A percentile compares a stretch with the other conserved stretches of the same genome.
Conservation (phyloP, 2,113 vertebrate genomes). For the Callithrix jacchus region DNA sequence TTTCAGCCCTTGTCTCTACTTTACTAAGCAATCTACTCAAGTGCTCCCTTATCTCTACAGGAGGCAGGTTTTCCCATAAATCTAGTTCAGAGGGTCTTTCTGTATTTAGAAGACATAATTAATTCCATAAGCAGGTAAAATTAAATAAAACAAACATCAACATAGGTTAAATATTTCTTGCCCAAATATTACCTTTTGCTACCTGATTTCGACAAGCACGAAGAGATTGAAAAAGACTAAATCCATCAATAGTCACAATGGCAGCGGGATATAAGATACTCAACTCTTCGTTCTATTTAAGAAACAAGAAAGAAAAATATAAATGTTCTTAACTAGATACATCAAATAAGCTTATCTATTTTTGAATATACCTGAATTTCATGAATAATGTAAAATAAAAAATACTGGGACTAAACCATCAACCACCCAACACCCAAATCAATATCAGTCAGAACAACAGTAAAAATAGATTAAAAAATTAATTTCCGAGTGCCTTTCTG, state of each 20-base stretch:
- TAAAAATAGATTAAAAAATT: slow-evolving; percentile 38
- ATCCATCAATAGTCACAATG: slow-evolving; percentile 97
- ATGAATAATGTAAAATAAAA: not conserved
- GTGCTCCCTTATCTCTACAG: not conserved
- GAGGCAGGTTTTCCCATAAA: accelerated
- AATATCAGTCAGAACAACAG: not conserved
- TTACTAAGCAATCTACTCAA: not conserved
- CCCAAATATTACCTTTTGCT: slow-evolving; percentile 90
- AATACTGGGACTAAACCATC: not conserved
- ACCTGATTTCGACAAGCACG: slow-evolving; percentile 99
- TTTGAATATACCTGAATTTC: not conserved
- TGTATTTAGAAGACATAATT: not conserved
- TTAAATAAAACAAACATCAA: not conserved
- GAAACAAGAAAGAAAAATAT: slow-evolving; percentile 27
- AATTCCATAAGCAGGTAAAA: not conserved
- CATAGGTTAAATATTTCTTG: not conserved
- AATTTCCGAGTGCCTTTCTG: not conserved
- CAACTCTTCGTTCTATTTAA: slow-evolving; percentile 93
- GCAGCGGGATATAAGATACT: slow-evolving; percentile 96
- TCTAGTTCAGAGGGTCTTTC: not conserved
- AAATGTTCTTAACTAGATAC: not conserved
- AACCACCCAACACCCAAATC: not conserved
- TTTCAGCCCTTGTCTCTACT: not conserved
- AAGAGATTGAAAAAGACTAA: slow-evolving; percentile 98
- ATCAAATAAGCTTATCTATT: not conserved